Evolutionary conservation across 2,113 vertebrate species (phyloP).

Genomic region (Dromiciops gliroides): DNA sequence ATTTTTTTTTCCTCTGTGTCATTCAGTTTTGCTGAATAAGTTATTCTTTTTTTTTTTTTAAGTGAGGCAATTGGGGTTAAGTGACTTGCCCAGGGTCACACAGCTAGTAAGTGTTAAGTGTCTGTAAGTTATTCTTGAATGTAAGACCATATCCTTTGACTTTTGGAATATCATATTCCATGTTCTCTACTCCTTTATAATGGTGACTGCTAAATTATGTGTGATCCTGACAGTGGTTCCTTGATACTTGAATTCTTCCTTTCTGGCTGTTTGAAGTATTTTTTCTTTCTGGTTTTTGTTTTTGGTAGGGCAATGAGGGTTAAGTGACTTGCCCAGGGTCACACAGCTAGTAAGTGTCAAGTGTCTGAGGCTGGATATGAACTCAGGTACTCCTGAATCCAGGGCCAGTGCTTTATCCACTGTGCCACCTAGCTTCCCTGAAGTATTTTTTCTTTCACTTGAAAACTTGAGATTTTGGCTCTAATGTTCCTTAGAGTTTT

Average conservation of each 20-base stretch:
- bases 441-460: neutral
- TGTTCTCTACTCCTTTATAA: neutral
- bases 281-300: too few relatives aligned
- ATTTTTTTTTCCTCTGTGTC: neutral
- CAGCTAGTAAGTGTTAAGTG: too few relatives aligned
- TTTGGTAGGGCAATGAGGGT: too few relatives aligned
- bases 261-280: neutral
- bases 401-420: too few relatives aligned
- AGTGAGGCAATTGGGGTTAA: too few relatives aligned
- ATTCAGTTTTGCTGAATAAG: neutral
- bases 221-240: neutral
- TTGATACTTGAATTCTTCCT: neutral
- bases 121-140: neutral
- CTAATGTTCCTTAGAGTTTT: neutral
- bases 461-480: neutral
- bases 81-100: too few relatives aligned
- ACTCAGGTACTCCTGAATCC: too few relatives aligned
- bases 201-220: neutral
- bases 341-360: too few relatives aligned
- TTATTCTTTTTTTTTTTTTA: too few relatives aligned
- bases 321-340: too few relatives aligned
- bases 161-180: neutral
- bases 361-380: too few relatives aligned
- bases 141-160: neutral
- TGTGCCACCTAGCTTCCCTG: too few relatives aligned